These are phyloP conservation scores for Cenopis cana DNA, from an alignment of 2,888 invertebrate species.

Conservation along the genomic window DNA sequence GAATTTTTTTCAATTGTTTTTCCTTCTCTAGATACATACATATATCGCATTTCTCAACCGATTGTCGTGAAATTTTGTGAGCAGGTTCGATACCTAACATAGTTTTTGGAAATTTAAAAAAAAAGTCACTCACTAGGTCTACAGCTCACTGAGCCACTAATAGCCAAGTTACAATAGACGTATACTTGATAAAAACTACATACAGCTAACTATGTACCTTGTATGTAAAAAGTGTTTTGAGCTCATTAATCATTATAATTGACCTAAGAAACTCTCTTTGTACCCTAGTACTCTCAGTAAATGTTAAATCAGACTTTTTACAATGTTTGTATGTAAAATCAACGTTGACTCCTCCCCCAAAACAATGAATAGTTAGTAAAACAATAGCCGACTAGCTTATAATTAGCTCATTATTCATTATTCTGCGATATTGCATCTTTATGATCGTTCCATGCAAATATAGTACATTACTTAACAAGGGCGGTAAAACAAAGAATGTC, in stretches of 20 bases:
- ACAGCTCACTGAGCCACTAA: background rate
- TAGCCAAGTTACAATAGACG: background rate
- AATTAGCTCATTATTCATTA: conserved; percentile 32
- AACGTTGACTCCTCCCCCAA: conserved; percentile 15
- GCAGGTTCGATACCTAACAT: too few species aligned
- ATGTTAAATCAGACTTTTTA: conserved; percentile 33
- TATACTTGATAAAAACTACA: background rate
- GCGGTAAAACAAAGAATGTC: too few species aligned
- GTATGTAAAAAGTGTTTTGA: background rate
- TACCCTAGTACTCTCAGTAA: background rate
- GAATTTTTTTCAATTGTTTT: too few species aligned
- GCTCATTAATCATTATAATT: conserved; percentile 12
- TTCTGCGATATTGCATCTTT: conserved; percentile 19
- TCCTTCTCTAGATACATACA: too few species aligned
- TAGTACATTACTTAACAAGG: too few species aligned
- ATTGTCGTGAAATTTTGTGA: too few species aligned
- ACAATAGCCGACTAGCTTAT: conserved; percentile 26
- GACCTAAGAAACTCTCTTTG: conserved; percentile 5
- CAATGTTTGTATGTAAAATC: background rate
- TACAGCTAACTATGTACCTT: too few species aligned
- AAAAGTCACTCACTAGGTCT: too few species aligned
- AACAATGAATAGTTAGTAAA: conserved; percentile 21
- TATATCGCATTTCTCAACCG: too few species aligned
- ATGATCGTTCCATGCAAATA: conserved; percentile 21
- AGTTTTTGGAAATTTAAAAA: too few species aligned